Percentiles rank a stretch among this genome's conserved stretches.
These are phyloP conservation scores for Periophthalmus modestus DNA, from an alignment of 2,113 vertebrate species.

Conservation along the genomic window DNA sequence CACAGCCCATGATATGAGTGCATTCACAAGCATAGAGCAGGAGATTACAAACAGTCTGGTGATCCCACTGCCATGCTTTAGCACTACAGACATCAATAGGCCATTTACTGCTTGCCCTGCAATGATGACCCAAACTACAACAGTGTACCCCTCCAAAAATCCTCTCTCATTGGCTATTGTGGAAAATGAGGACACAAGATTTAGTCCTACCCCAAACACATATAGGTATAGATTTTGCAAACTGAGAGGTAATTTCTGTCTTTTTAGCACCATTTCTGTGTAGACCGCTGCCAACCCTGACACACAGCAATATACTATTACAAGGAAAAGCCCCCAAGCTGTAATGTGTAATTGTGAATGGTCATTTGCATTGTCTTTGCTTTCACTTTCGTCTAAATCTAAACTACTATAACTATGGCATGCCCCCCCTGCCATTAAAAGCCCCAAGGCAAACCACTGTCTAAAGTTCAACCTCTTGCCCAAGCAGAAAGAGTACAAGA, in stretches of 20 bases:
- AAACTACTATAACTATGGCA: slow-evolving; percentile 85
- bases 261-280: slow-evolving; percentile 87
- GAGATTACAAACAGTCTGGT: slow-evolving; percentile 93
- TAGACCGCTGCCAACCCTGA: slow-evolving; percentile 90
- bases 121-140: slow-evolving; percentile 81
- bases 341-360: slow-evolving; percentile 78
- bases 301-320: slow-evolving; percentile 83
- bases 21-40: slow-evolving; percentile 90
- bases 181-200: slow-evolving; percentile 74
- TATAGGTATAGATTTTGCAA: slow-evolving; percentile 94
- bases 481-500: slow-evolving; percentile 86
- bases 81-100: slow-evolving; percentile 90
- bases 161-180: slow-evolving; percentile 40
- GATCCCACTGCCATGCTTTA: slow-evolving; percentile 94
- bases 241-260: slow-evolving; percentile 85
- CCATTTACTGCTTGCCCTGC: slow-evolving; percentile 88
- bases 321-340: slow-evolving; percentile 79
- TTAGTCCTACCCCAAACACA: slow-evolving; percentile 85
- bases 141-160: slow-evolving; percentile 86
- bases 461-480: slow-evolving; percentile 71
- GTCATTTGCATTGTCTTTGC: not conserved
- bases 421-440: slow-evolving; percentile 83
- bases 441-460: slow-evolving; percentile 82
- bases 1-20: slow-evolving; percentile 81
- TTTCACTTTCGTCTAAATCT: slow-evolving; percentile 26